Conservation (phyloP, 2,888 invertebrate species). For the Celastrina argiolus region DNA sequence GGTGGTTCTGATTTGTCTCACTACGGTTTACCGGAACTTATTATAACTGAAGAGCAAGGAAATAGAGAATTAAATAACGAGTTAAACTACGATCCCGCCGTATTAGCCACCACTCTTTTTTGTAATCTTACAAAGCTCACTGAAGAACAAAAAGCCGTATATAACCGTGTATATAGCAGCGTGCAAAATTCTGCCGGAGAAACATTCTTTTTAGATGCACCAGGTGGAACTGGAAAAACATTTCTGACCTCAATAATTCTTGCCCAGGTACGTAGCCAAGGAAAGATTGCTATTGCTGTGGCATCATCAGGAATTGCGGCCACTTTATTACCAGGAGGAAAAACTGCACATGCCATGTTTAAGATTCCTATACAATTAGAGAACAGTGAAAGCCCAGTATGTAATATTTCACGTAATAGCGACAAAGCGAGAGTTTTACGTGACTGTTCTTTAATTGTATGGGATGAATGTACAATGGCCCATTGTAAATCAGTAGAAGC, state of each 20-base stretch:
- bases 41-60: too few species aligned
- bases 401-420: slow-evolving; percentile 39
- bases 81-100: too few species aligned
- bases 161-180: not conserved
- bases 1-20: too few species aligned
- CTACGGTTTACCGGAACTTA: too few species aligned
- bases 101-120: too few species aligned
- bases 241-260: slow-evolving; percentile 33
- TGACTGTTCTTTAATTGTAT: slow-evolving; percentile 21
- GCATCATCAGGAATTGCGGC: slow-evolving; percentile 39
- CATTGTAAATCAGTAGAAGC: slow-evolving; percentile 22
- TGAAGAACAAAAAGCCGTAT: too few species aligned
- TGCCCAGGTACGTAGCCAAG: slow-evolving; percentile 31
- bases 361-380: slow-evolving; percentile 42
- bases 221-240: slow-evolving; percentile 33
- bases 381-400: slow-evolving; percentile 36
- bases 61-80: too few species aligned
- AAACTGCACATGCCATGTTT: slow-evolving; percentile 46
- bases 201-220: slow-evolving; percentile 32
- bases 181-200: slow-evolving; percentile 30
- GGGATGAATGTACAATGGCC: slow-evolving; percentile 28
- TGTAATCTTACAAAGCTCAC: too few species aligned
- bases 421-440: slow-evolving; percentile 38
- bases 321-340: slow-evolving; percentile 47
- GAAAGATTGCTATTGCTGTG: slow-evolving; percentile 44